Evolutionary conservation across 2,113 vertebrate species (phyloP).

Genomic region (Ivindomyrus marchei): DNA sequence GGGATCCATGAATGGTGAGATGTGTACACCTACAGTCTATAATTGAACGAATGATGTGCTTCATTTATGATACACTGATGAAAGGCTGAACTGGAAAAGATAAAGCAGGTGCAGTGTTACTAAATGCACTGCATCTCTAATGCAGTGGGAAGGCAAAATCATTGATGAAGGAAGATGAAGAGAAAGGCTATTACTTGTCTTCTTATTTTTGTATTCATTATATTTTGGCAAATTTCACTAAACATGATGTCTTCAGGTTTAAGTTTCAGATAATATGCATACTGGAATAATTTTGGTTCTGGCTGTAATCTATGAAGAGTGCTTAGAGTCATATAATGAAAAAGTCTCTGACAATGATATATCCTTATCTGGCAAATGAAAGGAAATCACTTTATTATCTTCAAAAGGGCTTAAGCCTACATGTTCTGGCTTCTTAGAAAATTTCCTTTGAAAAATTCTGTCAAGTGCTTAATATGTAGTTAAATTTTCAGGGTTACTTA

Average conservation of each 20-base stretch:
- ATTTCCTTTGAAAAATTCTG: conserved; percentile 59
- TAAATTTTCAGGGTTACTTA: conserved; percentile 58
- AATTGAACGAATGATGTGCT: background rate
- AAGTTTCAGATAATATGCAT: conserved; percentile 23
- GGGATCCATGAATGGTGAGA: background rate
- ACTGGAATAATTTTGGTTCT: conserved; percentile 54
- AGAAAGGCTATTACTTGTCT: background rate
- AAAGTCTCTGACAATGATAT: conserved; percentile 51
- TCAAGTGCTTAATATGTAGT: conserved; percentile 57
- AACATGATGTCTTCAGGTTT: background rate
- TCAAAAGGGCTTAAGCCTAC: conserved; percentile 59
- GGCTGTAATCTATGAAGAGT: conserved; percentile 50
- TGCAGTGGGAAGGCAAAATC: background rate
- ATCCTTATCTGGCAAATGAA: conserved; percentile 56
- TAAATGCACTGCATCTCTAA: background rate
- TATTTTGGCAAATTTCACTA: background rate
- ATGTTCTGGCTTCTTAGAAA: conserved; percentile 36
- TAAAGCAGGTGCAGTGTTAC: background rate
- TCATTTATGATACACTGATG: background rate
- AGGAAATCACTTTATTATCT: conserved; percentile 60
- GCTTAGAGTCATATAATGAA: conserved; percentile 63
- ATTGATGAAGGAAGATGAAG: background rate
- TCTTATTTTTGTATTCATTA: background rate
- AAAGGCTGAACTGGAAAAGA: background rate
- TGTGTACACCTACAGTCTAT: background rate